Evolutionary conservation across 2,888 invertebrate genomes (phyloP), one percentile per base, ranked within the genome.

Genomic region (Eupithecia tripunctaria): DNA sequence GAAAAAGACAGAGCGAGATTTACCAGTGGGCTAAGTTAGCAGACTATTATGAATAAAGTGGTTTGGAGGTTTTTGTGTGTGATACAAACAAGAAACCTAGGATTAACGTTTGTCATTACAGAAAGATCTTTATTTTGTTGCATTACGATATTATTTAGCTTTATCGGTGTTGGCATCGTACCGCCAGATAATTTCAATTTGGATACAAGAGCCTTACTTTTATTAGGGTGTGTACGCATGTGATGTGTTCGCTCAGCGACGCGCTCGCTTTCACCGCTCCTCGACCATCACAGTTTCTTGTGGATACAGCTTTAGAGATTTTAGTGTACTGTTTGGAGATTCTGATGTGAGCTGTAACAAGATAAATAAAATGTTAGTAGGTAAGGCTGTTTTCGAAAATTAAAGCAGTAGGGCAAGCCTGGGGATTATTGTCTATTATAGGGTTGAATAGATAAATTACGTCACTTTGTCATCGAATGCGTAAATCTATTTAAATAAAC

Each of bases 201-300:
- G 67, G 21, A 64, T 38, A 67, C 67, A 74, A 29, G 70, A 75
- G 75, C 70, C 67, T 70, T 72, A 72, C 29, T 68, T 72, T 64
- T 65, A 72, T 68, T 68, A 75, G 70, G 67, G 51, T 67, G 25
- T 64, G 47, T 68, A 36, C 66, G 67, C 70, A 73, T 71, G 71
- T 71, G 72, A 70, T 73, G 70, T 66, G 32, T 63, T 69, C 51
- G 64, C 67, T 59, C 71, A 59, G 69, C 66, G 63, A 18, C 73
- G 65, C 36, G 70, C 68, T 72, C 67, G 77, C 78, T 72, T 91
- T 97, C 97, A 98, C 96, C 98, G 97, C 94, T 98, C 98, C 93
- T 99, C 99, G 82, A 99, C 95, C 95, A 98, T 98, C 82, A 99
- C 96, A 80, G 98, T 98, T 95, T 99, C 99, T 95, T 99, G 98